phyloP scores from a whole-genome alignment of 2,797 vertebrate genomes.

The Enteromius unitaeniatus region DNA sequence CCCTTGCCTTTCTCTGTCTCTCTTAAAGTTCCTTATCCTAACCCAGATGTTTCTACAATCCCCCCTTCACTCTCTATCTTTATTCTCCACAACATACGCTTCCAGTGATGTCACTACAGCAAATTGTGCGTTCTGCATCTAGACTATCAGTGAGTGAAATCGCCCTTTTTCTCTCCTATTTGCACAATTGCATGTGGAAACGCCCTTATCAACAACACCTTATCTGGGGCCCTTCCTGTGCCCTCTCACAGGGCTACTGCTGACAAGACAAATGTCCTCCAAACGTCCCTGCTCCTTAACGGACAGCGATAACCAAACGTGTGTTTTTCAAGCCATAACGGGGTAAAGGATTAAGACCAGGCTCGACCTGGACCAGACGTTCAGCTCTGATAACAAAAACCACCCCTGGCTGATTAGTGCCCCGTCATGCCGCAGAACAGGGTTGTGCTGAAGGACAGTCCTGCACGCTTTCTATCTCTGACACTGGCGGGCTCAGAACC shows the following conservation, averaged over 20 bases:
- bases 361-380: conserved; percentile 31
- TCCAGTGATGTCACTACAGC: conserved; percentile 63
- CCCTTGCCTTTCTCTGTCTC: neutral
- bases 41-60: conserved; percentile 38
- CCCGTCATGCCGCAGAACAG: conserved; percentile 33
- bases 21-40: conserved; percentile 15
- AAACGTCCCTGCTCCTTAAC: conserved; percentile 28
- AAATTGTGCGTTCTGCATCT: conserved; percentile 67
- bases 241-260: conserved; percentile 39
- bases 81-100: neutral
- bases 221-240: conserved; percentile 65
- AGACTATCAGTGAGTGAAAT: conserved; percentile 54
- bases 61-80: neutral
- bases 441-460: conserved; percentile 32
- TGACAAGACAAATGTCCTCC: conserved; percentile 52
- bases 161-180: conserved; percentile 8
- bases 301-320: conserved; percentile 33
- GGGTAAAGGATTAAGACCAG: conserved; percentile 43
- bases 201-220: conserved; percentile 71
- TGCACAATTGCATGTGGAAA: conserved; percentile 41
- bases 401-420: conserved; percentile 40
- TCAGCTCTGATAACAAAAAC: conserved; percentile 39
- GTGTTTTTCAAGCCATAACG: conserved; percentile 12
- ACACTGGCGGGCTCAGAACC: neutral
- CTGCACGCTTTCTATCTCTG: neutral